A percentile compares a stretch with the other conserved stretches of the same genome.
phyloP scores from a whole-genome alignment of 2,113 vertebrate genomes.

The Heterotilapia buettikoferi region DNA sequence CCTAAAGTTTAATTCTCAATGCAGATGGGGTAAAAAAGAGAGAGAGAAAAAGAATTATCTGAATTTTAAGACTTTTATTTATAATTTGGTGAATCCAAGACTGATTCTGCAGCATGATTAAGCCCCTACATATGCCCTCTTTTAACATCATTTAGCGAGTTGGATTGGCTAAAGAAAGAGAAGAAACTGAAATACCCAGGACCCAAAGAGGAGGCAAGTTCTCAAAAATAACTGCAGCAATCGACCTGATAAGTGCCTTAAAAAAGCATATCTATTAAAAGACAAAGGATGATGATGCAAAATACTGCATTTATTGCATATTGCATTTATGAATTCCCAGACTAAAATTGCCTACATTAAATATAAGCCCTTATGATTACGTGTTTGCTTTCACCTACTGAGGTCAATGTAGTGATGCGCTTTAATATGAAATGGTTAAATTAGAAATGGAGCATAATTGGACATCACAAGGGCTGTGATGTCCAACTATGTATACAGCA shows the following conservation, averaged over 20 bases:
- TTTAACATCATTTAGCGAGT: neutral
- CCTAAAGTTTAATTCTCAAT: neutral
- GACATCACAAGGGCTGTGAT: neutral
- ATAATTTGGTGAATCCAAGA: neutral
- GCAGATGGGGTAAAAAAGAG: neutral
- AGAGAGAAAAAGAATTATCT: neutral
- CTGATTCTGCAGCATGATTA: neutral
- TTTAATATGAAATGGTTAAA: slow-evolving; percentile 22
- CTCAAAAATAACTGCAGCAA: neutral
- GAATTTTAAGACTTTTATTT: neutral
- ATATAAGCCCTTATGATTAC: neutral
- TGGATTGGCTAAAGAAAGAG: neutral
- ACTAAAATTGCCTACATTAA: neutral
- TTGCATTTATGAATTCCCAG: neutral
- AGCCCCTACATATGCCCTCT: neutral
- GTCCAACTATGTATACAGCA: neutral
- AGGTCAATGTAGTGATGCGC: neutral
- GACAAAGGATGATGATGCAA: neutral
- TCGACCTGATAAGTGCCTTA: neutral
- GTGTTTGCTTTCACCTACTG: neutral
- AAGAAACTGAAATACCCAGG: neutral
- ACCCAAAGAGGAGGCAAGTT: neutral
- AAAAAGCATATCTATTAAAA: neutral
- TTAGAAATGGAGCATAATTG: neutral
- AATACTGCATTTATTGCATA: neutral